phyloP scores from a whole-genome alignment of 2,888 invertebrate species.

The Drosophila longiperda region DNA sequence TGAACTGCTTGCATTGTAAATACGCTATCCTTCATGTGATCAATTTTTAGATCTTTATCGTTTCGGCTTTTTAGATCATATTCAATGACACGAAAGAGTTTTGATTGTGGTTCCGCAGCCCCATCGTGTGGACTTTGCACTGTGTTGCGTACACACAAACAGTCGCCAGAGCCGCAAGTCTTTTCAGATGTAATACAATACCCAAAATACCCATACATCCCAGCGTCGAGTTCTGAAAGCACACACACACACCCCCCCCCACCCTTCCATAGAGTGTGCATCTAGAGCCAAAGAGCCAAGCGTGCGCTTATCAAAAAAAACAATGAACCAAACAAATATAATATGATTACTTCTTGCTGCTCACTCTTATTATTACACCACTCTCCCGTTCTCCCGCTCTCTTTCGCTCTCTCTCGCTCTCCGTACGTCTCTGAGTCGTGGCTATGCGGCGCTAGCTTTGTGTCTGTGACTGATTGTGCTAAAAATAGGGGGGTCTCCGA shows the following conservation, averaged over 20 bases:
- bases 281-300: neutral
- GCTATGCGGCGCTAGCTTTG: slow-evolving; percentile 19
- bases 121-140: neutral
- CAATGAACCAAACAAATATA: neutral
- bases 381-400: neutral
- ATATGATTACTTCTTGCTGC: neutral
- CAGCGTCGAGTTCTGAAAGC: neutral
- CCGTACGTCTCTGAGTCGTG: neutral
- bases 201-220: neutral
- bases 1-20: neutral
- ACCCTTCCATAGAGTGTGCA: neutral
- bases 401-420: neutral
- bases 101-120: neutral
- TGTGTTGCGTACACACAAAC: neutral
- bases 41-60: neutral
- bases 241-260: too few species aligned
- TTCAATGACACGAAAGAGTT: neutral
- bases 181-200: neutral
- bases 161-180: neutral
- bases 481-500: slow-evolving; percentile 75
- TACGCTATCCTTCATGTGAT: neutral
- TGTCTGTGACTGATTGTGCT: slow-evolving; percentile 61
- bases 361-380: neutral
- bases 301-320: neutral
- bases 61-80: neutral